phyloP scores from a whole-genome alignment of 2,888 invertebrate genomes.

The Sycophila texana region DNA sequence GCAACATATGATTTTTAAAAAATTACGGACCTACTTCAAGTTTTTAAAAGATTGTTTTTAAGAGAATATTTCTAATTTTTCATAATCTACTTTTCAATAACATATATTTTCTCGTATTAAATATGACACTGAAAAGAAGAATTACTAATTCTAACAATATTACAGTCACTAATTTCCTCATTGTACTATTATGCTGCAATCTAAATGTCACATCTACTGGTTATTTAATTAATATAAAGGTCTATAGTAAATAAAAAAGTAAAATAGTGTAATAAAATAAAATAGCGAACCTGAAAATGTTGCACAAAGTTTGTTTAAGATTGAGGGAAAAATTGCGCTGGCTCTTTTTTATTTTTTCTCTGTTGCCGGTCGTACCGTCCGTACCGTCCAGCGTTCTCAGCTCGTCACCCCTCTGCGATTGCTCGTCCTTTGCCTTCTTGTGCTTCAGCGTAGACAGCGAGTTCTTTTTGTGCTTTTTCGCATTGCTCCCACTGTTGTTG shows the following conservation, averaged over 20 bases:
- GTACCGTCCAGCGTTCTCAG: constrained; percentile 57
- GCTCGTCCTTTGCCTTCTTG: constrained; percentile 75
- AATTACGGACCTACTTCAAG: too few species aligned
- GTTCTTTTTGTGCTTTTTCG: constrained; percentile 79
- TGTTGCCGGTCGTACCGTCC: constrained; percentile 71
- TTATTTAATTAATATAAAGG: not conserved
- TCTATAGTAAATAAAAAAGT: not conserved
- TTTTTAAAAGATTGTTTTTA: too few species aligned
- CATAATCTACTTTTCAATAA: not conserved
- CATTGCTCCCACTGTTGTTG: constrained; percentile 77
- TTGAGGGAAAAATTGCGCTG: constrained; percentile 82
- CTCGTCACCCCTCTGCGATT: constrained; percentile 63
- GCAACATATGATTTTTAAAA: too few species aligned
- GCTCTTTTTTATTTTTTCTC: constrained; percentile 81
- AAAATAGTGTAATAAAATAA: constrained; percentile 61
- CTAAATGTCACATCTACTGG: too few species aligned
- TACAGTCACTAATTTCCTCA: not conserved
- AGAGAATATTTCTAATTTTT: too few species aligned
- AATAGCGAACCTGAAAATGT: constrained; percentile 84
- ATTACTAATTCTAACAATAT: not conserved
- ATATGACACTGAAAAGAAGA: too few species aligned
- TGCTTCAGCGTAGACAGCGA: constrained; percentile 80
- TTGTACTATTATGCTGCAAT: too few species aligned
- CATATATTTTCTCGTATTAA: not conserved
- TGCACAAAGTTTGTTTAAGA: constrained; percentile 90